These are phyloP conservation scores for Calidris pugnax DNA, from an alignment of 2,113 vertebrate species.

Conservation along the genomic window DNA sequence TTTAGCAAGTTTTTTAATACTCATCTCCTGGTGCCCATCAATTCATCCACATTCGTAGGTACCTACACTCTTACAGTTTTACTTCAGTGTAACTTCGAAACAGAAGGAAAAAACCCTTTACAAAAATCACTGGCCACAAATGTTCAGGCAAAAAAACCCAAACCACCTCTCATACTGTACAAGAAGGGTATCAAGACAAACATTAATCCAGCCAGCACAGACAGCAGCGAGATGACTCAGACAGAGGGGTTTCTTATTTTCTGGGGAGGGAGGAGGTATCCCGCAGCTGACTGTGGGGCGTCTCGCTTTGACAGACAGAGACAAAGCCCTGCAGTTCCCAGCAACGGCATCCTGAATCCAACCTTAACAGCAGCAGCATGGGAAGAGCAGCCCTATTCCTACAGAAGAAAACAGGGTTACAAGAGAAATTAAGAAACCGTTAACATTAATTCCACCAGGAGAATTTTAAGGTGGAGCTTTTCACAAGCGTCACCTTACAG, in stretches of 20 bases:
- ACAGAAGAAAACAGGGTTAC: neutral
- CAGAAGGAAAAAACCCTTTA: neutral
- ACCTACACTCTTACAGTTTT: neutral
- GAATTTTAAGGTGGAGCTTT: neutral
- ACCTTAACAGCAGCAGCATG: neutral
- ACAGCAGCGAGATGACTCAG: neutral
- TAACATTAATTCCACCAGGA: neutral
- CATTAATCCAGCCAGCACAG: neutral
- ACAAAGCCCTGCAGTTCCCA: neutral
- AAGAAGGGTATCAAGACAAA: neutral
- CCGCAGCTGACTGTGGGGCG: neutral
- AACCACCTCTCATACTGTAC: neutral
- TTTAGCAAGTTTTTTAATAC: neutral
- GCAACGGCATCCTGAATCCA: neutral
- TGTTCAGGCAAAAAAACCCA: neutral
- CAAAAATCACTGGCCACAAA: neutral
- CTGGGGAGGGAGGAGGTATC: neutral
- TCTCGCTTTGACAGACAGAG: neutral
- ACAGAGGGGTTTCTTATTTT: neutral
- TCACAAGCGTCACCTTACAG: neutral
- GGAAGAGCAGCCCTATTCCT: neutral
- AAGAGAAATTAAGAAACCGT: neutral
- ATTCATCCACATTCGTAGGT: neutral
- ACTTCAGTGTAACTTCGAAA: neutral
- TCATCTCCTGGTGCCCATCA: neutral